phyloP scores from a whole-genome alignment of 2,113 vertebrate species.

The Daphoenositta chrysoptera region DNA sequence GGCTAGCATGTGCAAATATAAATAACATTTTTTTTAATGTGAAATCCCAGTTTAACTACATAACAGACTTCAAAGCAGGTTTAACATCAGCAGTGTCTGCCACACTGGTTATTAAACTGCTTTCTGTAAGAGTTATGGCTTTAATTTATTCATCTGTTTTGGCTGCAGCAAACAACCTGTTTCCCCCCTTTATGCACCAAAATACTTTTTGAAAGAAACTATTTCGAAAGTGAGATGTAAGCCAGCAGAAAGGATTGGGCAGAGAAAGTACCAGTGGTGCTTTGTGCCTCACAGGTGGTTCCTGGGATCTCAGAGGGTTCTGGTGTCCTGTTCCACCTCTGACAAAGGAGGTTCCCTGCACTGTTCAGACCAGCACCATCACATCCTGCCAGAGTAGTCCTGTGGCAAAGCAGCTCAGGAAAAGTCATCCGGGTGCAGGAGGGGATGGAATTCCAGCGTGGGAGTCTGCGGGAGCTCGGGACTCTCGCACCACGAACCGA shows the following conservation, averaged over 20 bases:
- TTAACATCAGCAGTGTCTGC: slow-evolving; percentile 12
- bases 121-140: not conserved
- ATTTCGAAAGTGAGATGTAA: not conserved
- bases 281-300: not conserved
- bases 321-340: not conserved
- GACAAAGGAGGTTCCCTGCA: not conserved
- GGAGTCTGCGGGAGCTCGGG: too few relatives aligned
- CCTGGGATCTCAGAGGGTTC: not conserved
- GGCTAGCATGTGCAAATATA: slow-evolving; percentile 30
- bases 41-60: slow-evolving; percentile 51
- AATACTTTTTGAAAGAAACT: not conserved
- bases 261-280: not conserved
- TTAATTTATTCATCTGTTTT: slow-evolving; percentile 11
- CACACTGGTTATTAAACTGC: not conserved
- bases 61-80: slow-evolving; percentile 20
- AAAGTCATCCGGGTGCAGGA: not conserved
- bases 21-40: slow-evolving; percentile 36
- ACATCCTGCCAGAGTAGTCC: not conserved
- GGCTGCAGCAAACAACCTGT: not conserved
- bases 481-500: too few relatives aligned
- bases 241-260: not conserved
- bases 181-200: not conserved
- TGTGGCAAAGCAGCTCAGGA: not conserved
- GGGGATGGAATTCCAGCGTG: not conserved
- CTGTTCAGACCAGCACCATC: not conserved